Evolutionary conservation across 2,888 invertebrate genomes (phyloP).

Genomic region (Ethmia dodecea): DNA sequence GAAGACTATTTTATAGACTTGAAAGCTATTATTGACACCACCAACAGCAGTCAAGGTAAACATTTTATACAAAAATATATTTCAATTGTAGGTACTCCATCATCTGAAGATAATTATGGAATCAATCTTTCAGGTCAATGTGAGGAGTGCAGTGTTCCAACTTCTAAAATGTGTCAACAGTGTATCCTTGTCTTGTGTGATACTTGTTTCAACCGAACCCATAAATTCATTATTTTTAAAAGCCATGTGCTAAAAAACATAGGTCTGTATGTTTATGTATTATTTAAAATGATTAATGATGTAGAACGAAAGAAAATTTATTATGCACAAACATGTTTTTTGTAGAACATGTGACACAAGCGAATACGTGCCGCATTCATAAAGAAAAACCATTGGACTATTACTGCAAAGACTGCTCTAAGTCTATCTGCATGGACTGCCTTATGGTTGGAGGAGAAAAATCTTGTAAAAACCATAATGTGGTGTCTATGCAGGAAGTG

Average conservation of each 20-base stretch:
- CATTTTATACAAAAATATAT: neutral
- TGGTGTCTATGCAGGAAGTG: conserved; percentile 51
- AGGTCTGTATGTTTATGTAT: conserved; percentile 22
- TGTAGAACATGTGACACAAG: conserved; percentile 29
- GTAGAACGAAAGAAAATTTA: neutral
- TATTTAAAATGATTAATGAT: neutral
- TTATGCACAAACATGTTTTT: conserved; percentile 10
- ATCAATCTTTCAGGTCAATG: conserved; percentile 42
- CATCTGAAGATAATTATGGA: too few species aligned
- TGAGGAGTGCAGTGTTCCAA: conserved; percentile 44
- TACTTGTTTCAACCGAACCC: conserved; percentile 57
- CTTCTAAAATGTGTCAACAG: conserved; percentile 58
- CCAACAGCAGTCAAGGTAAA: conserved; percentile 40
- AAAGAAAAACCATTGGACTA: conserved; percentile 52
- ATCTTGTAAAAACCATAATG: conserved; percentile 61
- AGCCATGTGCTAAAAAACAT: conserved; percentile 52
- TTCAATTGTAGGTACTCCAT: too few species aligned
- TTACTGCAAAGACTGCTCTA: conserved; percentile 58
- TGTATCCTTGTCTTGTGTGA: conserved; percentile 55
- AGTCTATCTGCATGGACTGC: conserved; percentile 62
- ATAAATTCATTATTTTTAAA: conserved; percentile 63
- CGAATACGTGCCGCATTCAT: conserved; percentile 44
- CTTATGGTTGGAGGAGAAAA: conserved; percentile 60
- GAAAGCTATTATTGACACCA: conserved; percentile 36
- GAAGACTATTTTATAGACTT: conserved; percentile 45